Conservation (phyloP, 2,797 vertebrate genomes). For the Coccyzus lansbergi region DNA sequence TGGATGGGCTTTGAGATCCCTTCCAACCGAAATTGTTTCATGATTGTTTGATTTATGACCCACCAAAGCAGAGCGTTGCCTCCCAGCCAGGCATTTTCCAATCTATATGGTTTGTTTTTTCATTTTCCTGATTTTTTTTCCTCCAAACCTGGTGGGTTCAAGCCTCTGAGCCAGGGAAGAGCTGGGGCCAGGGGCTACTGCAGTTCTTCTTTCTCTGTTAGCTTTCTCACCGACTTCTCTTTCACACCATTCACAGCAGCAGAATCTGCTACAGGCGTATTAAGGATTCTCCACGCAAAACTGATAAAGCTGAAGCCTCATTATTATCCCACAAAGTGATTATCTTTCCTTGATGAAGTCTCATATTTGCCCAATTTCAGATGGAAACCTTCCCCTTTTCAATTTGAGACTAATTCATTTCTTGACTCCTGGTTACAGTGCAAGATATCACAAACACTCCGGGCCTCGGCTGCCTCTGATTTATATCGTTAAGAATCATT, state of each 20-base stretch:
- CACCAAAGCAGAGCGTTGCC: not conserved
- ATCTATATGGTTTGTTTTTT: not conserved
- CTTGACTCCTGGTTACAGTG: slow-evolving; percentile 72
- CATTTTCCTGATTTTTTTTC: not conserved
- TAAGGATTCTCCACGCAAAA: slow-evolving; percentile 71
- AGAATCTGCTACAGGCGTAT: slow-evolving; percentile 21
- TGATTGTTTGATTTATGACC: too few species aligned
- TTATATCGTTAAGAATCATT: slow-evolving; percentile 75
- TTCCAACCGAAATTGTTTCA: too few species aligned
- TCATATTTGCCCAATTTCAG: slow-evolving; percentile 72
- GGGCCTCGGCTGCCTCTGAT: slow-evolving; percentile 58
- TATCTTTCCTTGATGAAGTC: slow-evolving; percentile 74
- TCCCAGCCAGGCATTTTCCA: not conserved
- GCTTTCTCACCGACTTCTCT: slow-evolving; percentile 63
- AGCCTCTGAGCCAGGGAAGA: not conserved
- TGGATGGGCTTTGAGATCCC: too few species aligned
- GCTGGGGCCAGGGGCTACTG: rapidly evolving
- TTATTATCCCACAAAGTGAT: slow-evolving; percentile 71
- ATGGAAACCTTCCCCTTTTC: slow-evolving; percentile 70
- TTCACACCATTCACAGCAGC: not conserved
- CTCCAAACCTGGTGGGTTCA: not conserved
- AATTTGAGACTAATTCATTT: slow-evolving; percentile 74
- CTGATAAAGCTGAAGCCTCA: slow-evolving; percentile 68
- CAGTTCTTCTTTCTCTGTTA: slow-evolving; percentile 11
- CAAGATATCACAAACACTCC: slow-evolving; percentile 68